Conservation (phyloP, 2,888 invertebrate species). For the Tortricodes alternella region DNA sequence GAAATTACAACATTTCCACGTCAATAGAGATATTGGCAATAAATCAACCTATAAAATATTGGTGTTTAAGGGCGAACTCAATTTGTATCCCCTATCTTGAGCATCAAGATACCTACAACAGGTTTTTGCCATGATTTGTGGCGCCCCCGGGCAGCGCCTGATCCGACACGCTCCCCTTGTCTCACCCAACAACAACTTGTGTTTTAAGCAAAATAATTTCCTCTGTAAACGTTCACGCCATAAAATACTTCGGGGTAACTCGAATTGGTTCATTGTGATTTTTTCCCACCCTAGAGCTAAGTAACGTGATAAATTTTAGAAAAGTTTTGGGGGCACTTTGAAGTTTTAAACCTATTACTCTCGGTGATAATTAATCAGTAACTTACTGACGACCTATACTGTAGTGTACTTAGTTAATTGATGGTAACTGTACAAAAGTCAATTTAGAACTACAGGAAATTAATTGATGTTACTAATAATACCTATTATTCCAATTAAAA, state of each 20-base stretch:
- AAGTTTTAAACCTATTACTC: conserved; percentile 16
- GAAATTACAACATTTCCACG: conserved; percentile 12
- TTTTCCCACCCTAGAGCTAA: not conserved
- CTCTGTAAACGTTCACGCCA: conserved; percentile 46
- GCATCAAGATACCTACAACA: conserved; percentile 75
- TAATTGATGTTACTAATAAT: too few species aligned
- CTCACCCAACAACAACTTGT: conserved; percentile 63
- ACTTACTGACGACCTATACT: not conserved
- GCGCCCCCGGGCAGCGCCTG: conserved; percentile 71
- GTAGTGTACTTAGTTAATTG: too few species aligned
- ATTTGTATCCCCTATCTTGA: conserved; percentile 74
- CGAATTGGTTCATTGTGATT: conserved; percentile 4
- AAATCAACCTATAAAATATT: conserved; percentile 76
- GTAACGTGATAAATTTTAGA: conserved; percentile 18
- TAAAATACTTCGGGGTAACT: conserved; percentile 27
- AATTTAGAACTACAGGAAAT: too few species aligned
- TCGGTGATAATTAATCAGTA: conserved; percentile 12
- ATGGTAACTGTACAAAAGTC: too few species aligned
- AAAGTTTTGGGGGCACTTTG: conserved; percentile 15
- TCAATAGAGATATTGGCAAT: conserved; percentile 58
- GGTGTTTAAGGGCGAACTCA: conserved; percentile 73
- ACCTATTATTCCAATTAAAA: too few species aligned
- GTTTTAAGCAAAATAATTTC: conserved; percentile 68
- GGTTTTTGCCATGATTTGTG: conserved; percentile 80
- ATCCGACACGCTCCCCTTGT: conserved; percentile 69